These are phyloP conservation scores for Mythimna pallens DNA, from an alignment of 2,888 invertebrate species.

Conservation along the genomic window DNA sequence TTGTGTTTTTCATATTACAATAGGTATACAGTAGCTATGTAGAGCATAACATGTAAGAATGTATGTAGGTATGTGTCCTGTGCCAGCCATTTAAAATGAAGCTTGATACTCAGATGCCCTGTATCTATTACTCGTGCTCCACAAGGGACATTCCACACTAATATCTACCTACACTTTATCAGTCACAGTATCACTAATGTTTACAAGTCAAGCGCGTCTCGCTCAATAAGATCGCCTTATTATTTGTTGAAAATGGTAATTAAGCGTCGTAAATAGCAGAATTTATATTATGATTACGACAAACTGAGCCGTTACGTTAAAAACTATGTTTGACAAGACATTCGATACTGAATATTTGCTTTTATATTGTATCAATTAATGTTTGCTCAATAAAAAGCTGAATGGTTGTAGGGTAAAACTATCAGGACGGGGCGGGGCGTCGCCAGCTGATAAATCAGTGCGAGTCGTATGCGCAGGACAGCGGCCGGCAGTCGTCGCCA, in stretches of 20 bases:
- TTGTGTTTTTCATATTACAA: not conserved
- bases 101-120: conserved; percentile 24
- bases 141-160: conserved; percentile 19
- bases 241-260: conserved; percentile 59
- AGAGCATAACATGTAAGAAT: not conserved
- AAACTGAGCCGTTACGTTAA: conserved; percentile 46
- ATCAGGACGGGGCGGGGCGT: conserved; percentile 65
- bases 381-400: conserved; percentile 45
- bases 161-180: conserved; percentile 8
- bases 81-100: conserved; percentile 19
- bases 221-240: conserved; percentile 29
- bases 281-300: conserved; percentile 59
- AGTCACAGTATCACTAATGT: conserved; percentile 23
- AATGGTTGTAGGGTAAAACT: conserved; percentile 54
- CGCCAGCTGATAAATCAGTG: conserved; percentile 68
- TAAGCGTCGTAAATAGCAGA: conserved; percentile 56
- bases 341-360: conserved; percentile 37
- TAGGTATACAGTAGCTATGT: not conserved
- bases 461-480: conserved; percentile 52
- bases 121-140: conserved; percentile 20
- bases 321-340: conserved; percentile 42
- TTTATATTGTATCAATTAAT: conserved; percentile 43
- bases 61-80: not conserved
- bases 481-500: conserved; percentile 38
- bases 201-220: conserved; percentile 34